Evolutionary conservation across 2,113 vertebrate genomes (phyloP).

Genomic region (Chrysochloris asiatica): DNA sequence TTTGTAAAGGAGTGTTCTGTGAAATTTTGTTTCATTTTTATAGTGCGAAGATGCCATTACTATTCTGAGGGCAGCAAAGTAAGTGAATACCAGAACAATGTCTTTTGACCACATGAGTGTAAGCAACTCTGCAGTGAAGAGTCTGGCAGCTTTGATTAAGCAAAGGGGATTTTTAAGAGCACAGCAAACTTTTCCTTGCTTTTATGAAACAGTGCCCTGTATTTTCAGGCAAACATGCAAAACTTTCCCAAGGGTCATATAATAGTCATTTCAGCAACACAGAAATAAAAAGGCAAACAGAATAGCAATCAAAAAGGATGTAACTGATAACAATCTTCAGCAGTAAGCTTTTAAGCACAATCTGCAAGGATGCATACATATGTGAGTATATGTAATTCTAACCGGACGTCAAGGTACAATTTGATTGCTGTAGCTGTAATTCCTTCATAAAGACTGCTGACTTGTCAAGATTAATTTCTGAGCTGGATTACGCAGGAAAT

Average conservation of each 20-base stretch:
- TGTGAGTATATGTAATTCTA: not conserved
- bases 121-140: not conserved
- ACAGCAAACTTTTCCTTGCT: not conserved
- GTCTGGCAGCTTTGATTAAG: not conserved
- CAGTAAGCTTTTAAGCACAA: slow-evolving; percentile 22
- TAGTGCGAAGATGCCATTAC: not conserved
- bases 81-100: slow-evolving; percentile 3
- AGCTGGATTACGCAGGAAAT: slow-evolving; percentile 41
- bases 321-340: slow-evolving; percentile 55
- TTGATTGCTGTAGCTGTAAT: slow-evolving; percentile 4
- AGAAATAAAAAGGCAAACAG: slow-evolving; percentile 62
- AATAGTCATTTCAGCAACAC: slow-evolving; percentile 34
- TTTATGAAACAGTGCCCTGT: slow-evolving; percentile 34
- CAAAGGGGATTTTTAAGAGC: slow-evolving; percentile 40
- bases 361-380: not conserved
- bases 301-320: slow-evolving; percentile 23
- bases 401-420: slow-evolving; percentile 49
- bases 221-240: slow-evolving; percentile 57
- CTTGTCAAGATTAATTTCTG: slow-evolving; percentile 38
- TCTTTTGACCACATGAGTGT: slow-evolving; percentile 2
- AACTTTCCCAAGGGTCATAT: slow-evolving; percentile 50
- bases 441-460: slow-evolving; percentile 57
- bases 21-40: slow-evolving; percentile 24
- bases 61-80: not conserved
- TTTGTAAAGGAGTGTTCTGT: not conserved